Base-by-base conservation (phyloP, 23 tunicate genomes). In the Trididemnum miniatum region DNA sequence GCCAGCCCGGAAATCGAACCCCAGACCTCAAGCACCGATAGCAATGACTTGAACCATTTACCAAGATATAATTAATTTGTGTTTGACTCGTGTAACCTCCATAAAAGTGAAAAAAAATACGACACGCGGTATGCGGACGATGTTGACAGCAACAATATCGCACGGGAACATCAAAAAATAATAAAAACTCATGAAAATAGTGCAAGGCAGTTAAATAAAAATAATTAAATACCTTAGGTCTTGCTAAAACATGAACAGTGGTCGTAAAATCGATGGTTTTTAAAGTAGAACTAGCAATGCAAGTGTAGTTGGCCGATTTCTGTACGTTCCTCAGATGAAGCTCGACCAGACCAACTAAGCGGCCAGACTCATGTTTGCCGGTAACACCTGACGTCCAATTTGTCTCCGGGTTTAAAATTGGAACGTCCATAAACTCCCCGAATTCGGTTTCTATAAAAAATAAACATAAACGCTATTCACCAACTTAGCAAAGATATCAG, bases 191-290 rank as follows among this genome's bases (percentile, higher is more conserved):
- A n/a, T n/a, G n/a, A n/a, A n/a, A n/a, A n/a, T n/a, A n/a, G n/a
- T n/a, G n/a, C n/a, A n/a, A n/a, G n/a, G n/a, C n/a, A n/a, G n/a
- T n/a, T n/a, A n/a, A n/a, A n/a, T n/a, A n/a, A n/a, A n/a, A n/a
- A n/a, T n/a, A n/a, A n/a, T n/a, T n/a, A n/a, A n/a, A 15, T 74
- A 93, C 98, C 93, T 80, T 71, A 0, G 98, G 98, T 36, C 77
- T 37, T 2, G 93, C 81, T 72, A 78, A 59, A 35, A 93, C 84
- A 2, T 78, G 79, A 29, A 93, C 87, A 31, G 71, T 44, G 1
- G 98, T 88, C 20, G 93, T 88, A 65, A 67, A 69, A 27, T 65
- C 67, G 69, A 80, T 81, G 31, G 83, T 83, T 59, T 79, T 79
- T 52, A 87, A 51, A 7, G 31, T 30, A 0, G 97, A 92, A 18